Evolutionary conservation across 2,797 vertebrate species (phyloP), one percentile per base, ranked within the genome.

Genomic region (Agapornis canus): DNA sequence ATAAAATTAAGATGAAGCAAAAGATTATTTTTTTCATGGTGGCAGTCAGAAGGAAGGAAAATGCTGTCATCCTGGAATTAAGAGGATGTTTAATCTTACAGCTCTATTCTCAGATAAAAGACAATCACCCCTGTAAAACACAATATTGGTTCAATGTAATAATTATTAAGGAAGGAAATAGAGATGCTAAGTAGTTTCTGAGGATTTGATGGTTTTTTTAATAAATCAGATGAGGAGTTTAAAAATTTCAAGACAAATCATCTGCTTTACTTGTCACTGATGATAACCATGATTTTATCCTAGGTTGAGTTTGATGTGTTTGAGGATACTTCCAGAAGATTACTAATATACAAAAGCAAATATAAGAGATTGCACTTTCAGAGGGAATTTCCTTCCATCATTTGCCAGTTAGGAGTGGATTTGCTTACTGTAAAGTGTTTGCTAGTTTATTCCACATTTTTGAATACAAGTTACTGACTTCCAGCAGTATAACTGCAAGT

Each of bases 21-120:
- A 85, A 65, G 20, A 76, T 13, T 86, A 76, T 54, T 69, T 75
- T 87, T 93, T 89, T 95, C 57, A 69, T 39, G 11, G 35, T 27
- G 32, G 37, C 23, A 89, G 78, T 89, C 81, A 95, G 40, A 91
- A 88, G 49, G 32, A 89, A 90, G 11, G 35, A 79, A 92, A 89
- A 91, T 31, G 31, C 32, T 72, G 26, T 76, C 72, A 81, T 5
- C 78, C n/a, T 75, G 32, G 49, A 92, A 87, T 61, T 83, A 63
- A 83, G 54, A 83, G 21, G n/a, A 63, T 23, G 63, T 59, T 92
- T 85, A 81, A 65, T 72, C 42, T 91, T 79, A 82, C 82, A 86
- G 54, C 12, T 78, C 52, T 69, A 32, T 91, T 87, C 42, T 56
- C 60, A 89, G 39, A 51, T 54, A 89, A 89, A 91, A 93, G 60